Base-by-base conservation (phyloP, 2,888 invertebrate species). In the Drosophila pegasa region DNA sequence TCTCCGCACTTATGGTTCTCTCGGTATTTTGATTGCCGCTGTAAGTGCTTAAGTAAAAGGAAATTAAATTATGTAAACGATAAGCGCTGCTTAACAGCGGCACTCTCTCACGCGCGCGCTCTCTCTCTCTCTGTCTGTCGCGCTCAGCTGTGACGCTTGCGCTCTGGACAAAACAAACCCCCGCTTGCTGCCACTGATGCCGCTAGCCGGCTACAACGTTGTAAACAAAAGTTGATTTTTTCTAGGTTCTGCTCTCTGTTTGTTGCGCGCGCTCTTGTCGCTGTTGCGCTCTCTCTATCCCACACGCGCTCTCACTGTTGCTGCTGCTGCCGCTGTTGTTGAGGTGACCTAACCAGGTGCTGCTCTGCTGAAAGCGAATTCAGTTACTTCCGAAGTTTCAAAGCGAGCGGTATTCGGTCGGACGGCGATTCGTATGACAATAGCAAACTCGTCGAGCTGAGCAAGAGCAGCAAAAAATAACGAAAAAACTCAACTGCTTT, bases 331-430 rank as follows among this genome's bases (percentile, higher is more conserved):
- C 54, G n/a, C 58, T 60, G 67, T 60, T 64, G 68, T 76, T 79
- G 87, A 89, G 89, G 90, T 89, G 90, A 89, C 89, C 89, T 73
- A 89, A 87, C 91, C 90, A 90, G 90, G 90, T 90, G 87, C 84
- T 86, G 67, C 48, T 70, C 80, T 27, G 67, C 59, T 81, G 74
- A 87, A 89, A 85, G 87, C 83, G 83, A 90, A 89, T 89, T 88
- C 90, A 90, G 90, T 90, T 90, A 91, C 87, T 90, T 88, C 82
- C 88, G 83, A 89, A 89, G 85, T 89, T 89, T 89, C 87, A 77
- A 72, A 86, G 81, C 84, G 85, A 81, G 78, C 82, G 86, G 90
- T 86, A 56, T 68, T 63, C 69, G 78, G 81, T 40, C 87, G 87
- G 67, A 66, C 52, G 77, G 16, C 64, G 54, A 66, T 48, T 66